These are phyloP conservation scores for Carassius gibelio DNA, from an alignment of 2,113 vertebrate species.

Conservation along the genomic window DNA sequence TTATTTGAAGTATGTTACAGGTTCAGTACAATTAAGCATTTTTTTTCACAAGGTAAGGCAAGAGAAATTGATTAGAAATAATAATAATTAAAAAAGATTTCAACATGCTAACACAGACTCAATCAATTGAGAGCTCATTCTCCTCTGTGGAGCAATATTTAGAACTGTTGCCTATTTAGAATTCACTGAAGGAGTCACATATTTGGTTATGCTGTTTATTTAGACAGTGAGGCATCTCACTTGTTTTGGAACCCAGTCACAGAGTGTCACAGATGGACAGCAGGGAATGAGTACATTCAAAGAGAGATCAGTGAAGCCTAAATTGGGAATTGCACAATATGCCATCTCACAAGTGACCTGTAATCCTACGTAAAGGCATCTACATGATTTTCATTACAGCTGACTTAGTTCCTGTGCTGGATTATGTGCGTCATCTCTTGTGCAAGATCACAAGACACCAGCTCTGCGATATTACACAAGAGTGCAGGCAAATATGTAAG, in stretches of 20 bases:
- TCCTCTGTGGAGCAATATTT: neutral
- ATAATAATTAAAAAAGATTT: neutral
- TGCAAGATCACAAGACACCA: neutral
- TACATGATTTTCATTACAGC: neutral
- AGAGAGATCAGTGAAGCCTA: neutral
- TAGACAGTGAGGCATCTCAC: no score
- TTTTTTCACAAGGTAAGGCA: no score
- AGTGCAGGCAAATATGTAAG: neutral
- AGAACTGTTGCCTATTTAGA: no score
- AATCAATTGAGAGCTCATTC: neutral
- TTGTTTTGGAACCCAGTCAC: neutral
- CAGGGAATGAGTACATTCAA: neutral
- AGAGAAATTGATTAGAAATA: neutral
- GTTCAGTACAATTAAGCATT: no score
- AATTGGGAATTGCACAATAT: neutral
- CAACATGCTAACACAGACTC: neutral
- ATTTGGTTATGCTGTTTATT: neutral
- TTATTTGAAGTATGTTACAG: no score
- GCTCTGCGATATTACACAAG: neutral
- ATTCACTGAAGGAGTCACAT: no score
- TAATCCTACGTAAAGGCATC: neutral
- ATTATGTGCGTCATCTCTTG: neutral
- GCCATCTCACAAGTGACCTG: neutral
- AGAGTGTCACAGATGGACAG: neutral
- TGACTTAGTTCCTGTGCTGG: neutral